These are phyloP conservation scores for Ophthalmolycus amberensis DNA, from an alignment of 2,113 vertebrate genomes.

Conservation along the genomic window DNA sequence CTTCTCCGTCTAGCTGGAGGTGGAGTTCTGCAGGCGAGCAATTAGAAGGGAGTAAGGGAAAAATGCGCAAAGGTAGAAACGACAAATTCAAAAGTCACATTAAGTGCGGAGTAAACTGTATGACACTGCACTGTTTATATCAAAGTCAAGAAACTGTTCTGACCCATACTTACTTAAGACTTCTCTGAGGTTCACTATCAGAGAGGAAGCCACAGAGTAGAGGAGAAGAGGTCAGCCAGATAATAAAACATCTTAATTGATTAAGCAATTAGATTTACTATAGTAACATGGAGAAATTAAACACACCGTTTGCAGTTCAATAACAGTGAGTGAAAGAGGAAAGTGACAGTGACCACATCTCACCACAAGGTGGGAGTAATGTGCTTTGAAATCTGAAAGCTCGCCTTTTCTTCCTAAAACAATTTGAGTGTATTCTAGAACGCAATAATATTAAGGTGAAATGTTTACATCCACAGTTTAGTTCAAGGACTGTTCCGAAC, in stretches of 20 bases:
- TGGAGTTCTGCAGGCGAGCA: slow-evolving; percentile 59
- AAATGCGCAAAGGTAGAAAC: slow-evolving; percentile 38
- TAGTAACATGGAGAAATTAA: slow-evolving; percentile 3
- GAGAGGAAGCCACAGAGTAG: slow-evolving; percentile 36
- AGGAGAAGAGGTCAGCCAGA: slow-evolving; percentile 28
- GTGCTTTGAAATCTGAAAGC: not conserved
- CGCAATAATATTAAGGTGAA: slow-evolving; percentile 35
- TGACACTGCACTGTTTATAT: not conserved
- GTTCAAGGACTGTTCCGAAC: slow-evolving; percentile 11
- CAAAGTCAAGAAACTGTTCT: slow-evolving; percentile 11
- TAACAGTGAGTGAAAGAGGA: not conserved
- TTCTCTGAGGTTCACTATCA: slow-evolving; percentile 67
- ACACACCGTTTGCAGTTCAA: not conserved
- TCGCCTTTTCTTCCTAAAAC: not conserved
- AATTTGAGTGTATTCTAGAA: not conserved
- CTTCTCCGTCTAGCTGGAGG: slow-evolving; percentile 62
- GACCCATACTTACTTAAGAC: slow-evolving; percentile 71
- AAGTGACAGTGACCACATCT: slow-evolving; percentile 28
- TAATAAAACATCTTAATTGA: not conserved
- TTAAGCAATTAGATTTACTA: not conserved
- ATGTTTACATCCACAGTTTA: slow-evolving; percentile 36
- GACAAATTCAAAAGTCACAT: slow-evolving; percentile 23
- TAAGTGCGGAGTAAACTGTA: not conserved
- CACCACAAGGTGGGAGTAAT: slow-evolving; percentile 74
- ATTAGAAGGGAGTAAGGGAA: slow-evolving; percentile 8